Percentiles rank a stretch among this genome's conserved stretches.
Conservation (phyloP, 2,888 invertebrate genomes). For the Diogma glabrata region DNA sequence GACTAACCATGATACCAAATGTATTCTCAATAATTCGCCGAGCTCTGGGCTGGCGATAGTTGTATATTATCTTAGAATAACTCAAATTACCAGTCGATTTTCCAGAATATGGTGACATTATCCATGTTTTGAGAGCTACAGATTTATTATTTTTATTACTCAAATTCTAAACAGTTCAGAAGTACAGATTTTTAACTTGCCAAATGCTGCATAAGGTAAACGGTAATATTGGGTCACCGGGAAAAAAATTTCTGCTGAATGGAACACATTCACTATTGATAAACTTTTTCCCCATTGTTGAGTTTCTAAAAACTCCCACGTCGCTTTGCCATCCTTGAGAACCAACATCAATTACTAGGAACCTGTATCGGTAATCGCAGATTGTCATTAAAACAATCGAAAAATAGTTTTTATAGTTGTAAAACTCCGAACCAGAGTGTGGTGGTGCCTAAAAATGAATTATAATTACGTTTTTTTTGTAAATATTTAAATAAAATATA, state of each 20-base stretch:
- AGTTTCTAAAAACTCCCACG: no score
- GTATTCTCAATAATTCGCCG: background rate
- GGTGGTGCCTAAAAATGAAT: no score
- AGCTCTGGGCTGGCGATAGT: background rate
- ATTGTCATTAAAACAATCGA: background rate
- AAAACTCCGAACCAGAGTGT: no score
- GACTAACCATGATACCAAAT: background rate
- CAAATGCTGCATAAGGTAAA: background rate
- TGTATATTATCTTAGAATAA: background rate
- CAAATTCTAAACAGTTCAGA: no score
- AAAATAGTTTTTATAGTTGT: background rate
- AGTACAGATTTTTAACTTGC: background rate
- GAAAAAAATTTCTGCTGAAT: no score
- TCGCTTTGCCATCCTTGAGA: background rate
- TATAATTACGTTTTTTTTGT: no score
- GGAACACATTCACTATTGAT: no score
- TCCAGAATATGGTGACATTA: background rate
- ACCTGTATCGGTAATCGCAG: background rate
- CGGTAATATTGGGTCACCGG: background rate
- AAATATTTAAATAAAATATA: background rate
- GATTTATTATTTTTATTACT: no score
- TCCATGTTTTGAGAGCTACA: no score
- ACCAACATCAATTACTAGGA: background rate
- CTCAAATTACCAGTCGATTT: background rate
- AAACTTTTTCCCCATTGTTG: no score